Conservation (phyloP, 2,888 invertebrate genomes). For the Lycocerus yunnanus region DNA sequence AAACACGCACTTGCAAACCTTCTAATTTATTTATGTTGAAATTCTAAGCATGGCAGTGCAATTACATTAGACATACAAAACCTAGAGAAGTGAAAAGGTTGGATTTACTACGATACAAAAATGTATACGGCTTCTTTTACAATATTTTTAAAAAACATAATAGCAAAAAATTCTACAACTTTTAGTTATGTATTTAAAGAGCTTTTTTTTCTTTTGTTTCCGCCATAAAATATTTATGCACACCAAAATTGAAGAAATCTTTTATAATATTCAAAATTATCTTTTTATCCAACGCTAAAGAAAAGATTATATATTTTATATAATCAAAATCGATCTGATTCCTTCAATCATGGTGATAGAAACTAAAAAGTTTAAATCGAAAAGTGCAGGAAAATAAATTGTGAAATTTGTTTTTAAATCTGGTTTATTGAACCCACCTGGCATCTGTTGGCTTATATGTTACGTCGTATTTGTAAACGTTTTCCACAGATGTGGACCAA, state of each 20-base stretch:
- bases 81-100: background rate
- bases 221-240: background rate
- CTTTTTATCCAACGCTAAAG: background rate
- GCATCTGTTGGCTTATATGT: slow-evolving; percentile 90
- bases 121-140: background rate
- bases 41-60: slow-evolving; percentile 6
- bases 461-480: slow-evolving; percentile 88
- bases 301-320: too few relatives aligned
- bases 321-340: background rate
- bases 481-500: slow-evolving; percentile 82
- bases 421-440: slow-evolving; percentile 64
- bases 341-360: background rate
- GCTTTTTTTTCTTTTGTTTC: background rate
- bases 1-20: slow-evolving; percentile 9
- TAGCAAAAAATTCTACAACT: background rate
- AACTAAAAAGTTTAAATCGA: background rate
- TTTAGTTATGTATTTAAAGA: background rate
- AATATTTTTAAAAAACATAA: background rate
- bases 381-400: background rate
- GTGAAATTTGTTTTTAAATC: background rate
- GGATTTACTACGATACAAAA: background rate
- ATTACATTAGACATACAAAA: slow-evolving; percentile 7
- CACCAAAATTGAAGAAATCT: background rate
- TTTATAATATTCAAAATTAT: background rate
- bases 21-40: slow-evolving; percentile 9